Evolutionary conservation across 2,888 invertebrate genomes (phyloP).

Genomic region (Trissolcus brochymenae): DNA sequence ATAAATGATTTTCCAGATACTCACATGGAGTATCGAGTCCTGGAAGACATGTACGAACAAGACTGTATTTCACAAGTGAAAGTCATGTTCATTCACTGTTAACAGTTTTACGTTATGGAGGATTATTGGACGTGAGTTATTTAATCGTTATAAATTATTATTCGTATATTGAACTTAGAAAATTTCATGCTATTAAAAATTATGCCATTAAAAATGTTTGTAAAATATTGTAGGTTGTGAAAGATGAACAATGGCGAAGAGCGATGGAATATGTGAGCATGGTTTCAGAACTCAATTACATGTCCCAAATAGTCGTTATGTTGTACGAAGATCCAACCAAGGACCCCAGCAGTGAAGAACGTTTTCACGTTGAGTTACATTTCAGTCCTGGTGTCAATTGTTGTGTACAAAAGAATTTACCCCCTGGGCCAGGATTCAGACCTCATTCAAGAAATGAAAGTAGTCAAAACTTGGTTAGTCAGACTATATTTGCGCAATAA

Average conservation of each 20-base stretch:
- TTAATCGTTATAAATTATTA: too few relatives aligned
- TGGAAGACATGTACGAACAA: constrained; percentile 96
- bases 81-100: constrained; percentile 98
- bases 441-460: constrained; percentile 92
- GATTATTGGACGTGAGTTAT: constrained; percentile 86
- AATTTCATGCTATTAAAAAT: not conserved
- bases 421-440: constrained; percentile 94
- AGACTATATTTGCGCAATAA: not conserved
- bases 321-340: constrained; percentile 99
- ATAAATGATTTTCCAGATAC: constrained; percentile 80
- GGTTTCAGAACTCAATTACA: constrained; percentile 98
- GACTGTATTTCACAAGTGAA: constrained; percentile 99
- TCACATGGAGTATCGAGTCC: constrained; percentile 99
- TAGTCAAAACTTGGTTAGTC: constrained; percentile 78
- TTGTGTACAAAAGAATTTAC: constrained; percentile 95
- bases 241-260: constrained; percentile 98
- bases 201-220: not conserved
- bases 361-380: constrained; percentile 98
- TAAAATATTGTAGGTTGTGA: constrained; percentile 78
- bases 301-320: constrained; percentile 99
- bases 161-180: too few relatives aligned
- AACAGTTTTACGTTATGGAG: constrained; percentile 95
- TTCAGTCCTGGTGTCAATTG: constrained; percentile 99
- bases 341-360: constrained; percentile 91
- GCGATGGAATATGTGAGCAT: constrained; percentile 99